Percentiles rank a stretch among this genome's conserved stretches.
These are phyloP conservation scores for Cremastobaeus sp. DNA, from an alignment of 2,888 invertebrate species.

Conservation along the genomic window DNA sequence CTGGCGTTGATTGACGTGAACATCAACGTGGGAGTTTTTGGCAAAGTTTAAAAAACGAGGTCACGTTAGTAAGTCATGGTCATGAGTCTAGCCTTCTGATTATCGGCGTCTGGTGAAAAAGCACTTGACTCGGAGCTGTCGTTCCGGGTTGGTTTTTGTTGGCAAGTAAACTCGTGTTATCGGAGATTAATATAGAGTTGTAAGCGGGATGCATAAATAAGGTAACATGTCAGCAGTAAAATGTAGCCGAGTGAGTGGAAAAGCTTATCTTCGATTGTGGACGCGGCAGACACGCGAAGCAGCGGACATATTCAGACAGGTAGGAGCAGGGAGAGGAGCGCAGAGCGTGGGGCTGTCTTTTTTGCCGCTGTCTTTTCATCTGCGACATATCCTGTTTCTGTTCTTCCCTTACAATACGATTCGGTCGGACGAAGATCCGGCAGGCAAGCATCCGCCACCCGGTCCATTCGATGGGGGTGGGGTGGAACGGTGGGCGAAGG, in stretches of 20 bases:
- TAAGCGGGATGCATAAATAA: too few relatives aligned
- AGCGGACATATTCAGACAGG: slow-evolving; percentile 29
- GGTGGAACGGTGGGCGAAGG: slow-evolving; percentile 46
- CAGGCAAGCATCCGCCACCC: slow-evolving; percentile 34
- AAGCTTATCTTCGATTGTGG: slow-evolving; percentile 27
- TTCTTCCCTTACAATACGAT: slow-evolving; percentile 49
- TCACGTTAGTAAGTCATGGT: too few relatives aligned
- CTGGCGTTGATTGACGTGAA: too few relatives aligned
- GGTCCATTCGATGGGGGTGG: slow-evolving; percentile 44
- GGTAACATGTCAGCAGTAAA: background rate
- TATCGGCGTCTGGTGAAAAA: too few relatives aligned
- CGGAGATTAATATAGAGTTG: too few relatives aligned
- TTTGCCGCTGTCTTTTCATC: slow-evolving; percentile 35
- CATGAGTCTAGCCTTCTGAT: too few relatives aligned
- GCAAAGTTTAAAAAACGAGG: too few relatives aligned
- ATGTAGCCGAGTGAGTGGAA: background rate
- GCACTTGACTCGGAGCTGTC: too few relatives aligned
- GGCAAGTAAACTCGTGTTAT: too few relatives aligned
- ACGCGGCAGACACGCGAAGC: too few relatives aligned
- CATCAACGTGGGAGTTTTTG: too few relatives aligned
- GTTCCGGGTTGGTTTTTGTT: too few relatives aligned
- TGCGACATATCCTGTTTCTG: slow-evolving; percentile 50
- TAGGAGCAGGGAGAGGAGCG: slow-evolving; percentile 24
- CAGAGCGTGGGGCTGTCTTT: slow-evolving; percentile 19
- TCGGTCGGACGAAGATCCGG: slow-evolving; percentile 42